phyloP scores from a whole-genome alignment of 2,888 invertebrate genomes.

The Eupithecia tripunctaria region DNA sequence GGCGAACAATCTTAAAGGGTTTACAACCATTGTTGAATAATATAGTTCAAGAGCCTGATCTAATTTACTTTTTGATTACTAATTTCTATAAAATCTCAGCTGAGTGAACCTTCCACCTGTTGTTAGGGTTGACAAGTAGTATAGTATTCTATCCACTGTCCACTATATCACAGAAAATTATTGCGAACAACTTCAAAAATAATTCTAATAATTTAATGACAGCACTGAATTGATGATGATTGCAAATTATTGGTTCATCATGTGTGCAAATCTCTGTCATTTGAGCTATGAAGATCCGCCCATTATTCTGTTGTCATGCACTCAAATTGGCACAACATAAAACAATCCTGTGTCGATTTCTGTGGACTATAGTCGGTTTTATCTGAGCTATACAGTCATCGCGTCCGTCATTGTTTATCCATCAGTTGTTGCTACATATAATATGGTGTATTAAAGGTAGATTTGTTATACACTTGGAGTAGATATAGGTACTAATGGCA shows the following conservation, averaged over 20 bases:
- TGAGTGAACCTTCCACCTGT: background rate
- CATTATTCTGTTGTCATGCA: constrained; percentile 26
- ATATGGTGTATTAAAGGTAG: constrained; percentile 1
- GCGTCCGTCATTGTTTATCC: constrained; percentile 2
- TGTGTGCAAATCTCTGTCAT: constrained; percentile 16
- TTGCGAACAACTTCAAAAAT: background rate
- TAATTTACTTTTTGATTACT: no score
- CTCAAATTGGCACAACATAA: constrained; percentile 21
- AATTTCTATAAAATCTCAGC: background rate
- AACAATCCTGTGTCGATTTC: background rate
- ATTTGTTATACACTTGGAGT: background rate
- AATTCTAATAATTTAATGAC: background rate
- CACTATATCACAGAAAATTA: background rate
- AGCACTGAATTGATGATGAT: background rate
- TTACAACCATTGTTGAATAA: background rate
- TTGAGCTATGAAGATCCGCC: constrained; percentile 21
- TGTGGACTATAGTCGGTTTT: background rate
- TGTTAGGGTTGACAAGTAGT: background rate
- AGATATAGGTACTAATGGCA: background rate
- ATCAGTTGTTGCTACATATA: constrained; percentile 2
- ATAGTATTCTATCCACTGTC: background rate
- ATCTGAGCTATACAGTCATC: constrained; percentile 11
- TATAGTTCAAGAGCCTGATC: no score
- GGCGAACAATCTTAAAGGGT: background rate
- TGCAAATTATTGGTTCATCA: background rate